phyloP scores from a whole-genome alignment of 2,888 invertebrate species.

The Archaeoteleia sp. region DNA sequence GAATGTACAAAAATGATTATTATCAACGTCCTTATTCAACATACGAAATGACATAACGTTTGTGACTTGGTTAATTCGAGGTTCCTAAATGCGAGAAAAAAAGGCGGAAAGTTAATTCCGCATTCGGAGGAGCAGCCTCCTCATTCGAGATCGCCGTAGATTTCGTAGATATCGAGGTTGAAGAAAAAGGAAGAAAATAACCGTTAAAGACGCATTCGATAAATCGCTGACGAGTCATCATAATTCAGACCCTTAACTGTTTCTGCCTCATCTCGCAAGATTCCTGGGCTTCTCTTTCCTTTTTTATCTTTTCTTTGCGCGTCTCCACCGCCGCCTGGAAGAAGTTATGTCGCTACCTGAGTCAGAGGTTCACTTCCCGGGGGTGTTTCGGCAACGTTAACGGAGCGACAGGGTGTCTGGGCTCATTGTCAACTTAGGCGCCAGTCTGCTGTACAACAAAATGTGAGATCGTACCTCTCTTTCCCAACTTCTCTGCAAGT shows the following conservation, averaged over 20 bases:
- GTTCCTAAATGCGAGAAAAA: no score
- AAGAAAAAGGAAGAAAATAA: slow-evolving; percentile 50
- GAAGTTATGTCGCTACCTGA: slow-evolving; percentile 58
- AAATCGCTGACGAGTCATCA: slow-evolving; percentile 49
- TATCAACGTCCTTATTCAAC: no score
- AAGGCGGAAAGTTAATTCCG: no score
- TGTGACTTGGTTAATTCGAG: no score
- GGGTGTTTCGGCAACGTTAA: slow-evolving; percentile 38
- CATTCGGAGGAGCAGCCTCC: no score
- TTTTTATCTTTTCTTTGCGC: slow-evolving; percentile 2
- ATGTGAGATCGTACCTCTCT: slow-evolving; percentile 1
- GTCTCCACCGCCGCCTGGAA: slow-evolving; percentile 20
- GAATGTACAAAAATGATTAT: no score
- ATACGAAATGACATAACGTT: no score
- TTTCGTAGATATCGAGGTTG: slow-evolving; percentile 16
- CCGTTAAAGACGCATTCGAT: slow-evolving; percentile 43
- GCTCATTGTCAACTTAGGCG: slow-evolving; percentile 64
- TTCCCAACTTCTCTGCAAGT: no score
- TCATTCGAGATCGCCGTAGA: no score
- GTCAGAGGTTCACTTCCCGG: slow-evolving; percentile 53
- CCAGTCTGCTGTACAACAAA: slow-evolving; percentile 53
- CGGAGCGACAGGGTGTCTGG: slow-evolving; percentile 57
- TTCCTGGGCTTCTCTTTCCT: slow-evolving; percentile 14
- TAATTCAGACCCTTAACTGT: slow-evolving; percentile 55
- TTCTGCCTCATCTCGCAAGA: slow-evolving; percentile 46